A percentile compares a stretch with the other conserved stretches of the same genome.
Conservation (phyloP, 2,888 invertebrate species). For the Oithona nana region DNA sequence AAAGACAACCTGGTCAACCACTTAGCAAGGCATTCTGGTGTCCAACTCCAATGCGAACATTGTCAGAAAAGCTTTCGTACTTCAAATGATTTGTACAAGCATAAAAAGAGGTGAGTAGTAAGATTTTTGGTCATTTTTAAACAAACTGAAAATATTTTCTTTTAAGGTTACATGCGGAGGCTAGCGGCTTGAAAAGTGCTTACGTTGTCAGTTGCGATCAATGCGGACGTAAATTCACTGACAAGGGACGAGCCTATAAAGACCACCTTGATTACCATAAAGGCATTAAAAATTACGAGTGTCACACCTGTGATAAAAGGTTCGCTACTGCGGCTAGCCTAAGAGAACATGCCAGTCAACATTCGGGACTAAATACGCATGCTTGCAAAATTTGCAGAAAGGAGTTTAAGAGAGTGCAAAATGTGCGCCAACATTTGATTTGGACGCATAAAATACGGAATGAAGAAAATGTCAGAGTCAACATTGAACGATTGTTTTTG, state of each 20-base stretch:
- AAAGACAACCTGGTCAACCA: not conserved
- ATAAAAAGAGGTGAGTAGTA: too few species aligned
- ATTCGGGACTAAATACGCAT: not conserved
- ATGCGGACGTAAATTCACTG: not conserved
- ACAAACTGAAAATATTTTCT: too few species aligned
- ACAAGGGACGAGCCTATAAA: not conserved
- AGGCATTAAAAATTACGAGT: not conserved
- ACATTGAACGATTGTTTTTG: not conserved
- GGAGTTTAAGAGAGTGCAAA: not conserved
- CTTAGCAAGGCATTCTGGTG: not conserved
- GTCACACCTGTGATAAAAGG: not conserved
- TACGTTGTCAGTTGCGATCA: not conserved
- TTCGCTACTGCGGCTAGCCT: not conserved
- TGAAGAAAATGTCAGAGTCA: not conserved
- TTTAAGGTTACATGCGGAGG: not conserved
- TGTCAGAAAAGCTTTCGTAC: not conserved
- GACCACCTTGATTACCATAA: not conserved
- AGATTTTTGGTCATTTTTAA: too few species aligned
- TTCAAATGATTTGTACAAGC: conserved; percentile 2
- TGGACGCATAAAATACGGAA: not conserved
- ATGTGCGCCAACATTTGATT: not conserved
- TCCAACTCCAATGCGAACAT: not conserved
- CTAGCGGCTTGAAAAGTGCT: not conserved
- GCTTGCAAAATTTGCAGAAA: not conserved
- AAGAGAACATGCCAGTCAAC: not conserved